Base-by-base conservation (phyloP, 2,888 invertebrate species). In the Eupithecia vulgata region DNA sequence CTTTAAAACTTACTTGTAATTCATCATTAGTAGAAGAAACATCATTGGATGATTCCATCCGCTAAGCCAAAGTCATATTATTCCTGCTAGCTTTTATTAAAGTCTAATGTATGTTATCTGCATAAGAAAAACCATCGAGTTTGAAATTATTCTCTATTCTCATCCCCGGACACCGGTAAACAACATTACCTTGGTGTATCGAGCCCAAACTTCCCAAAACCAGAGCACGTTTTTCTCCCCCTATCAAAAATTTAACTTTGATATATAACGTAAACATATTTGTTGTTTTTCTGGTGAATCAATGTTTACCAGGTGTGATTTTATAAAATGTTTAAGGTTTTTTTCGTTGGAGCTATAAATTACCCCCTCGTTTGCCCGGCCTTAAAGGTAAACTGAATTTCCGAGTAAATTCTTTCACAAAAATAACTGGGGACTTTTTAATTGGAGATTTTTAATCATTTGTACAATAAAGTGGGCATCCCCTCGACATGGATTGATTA, bases 361-460 rank as follows among this genome's bases (percentile, higher is more conserved):
- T 79, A 73, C 69, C 65, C 48, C 65, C 74, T 75, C 77, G 78
- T 79, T 79, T 78, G 76, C 78, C 68, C 70, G 57, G 69, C 78
- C 77, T 80, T 80, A 77, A 70, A 77, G 71, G 73, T 67, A 72
- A 77, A 76, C 73, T 75, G 71, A 76, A 75, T 75, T 75, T 48
- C 37, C 42, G 75, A 62, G 71, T 75, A 68, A 62, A 78, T 72
- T 72, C 71, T 74, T 75, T 66, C 61, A 69, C 65, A 78, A 81
- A 81, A 80, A 82, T 79, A 78, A 79, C 74, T 64, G 35, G 67
- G 76, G 74, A 74, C 67, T 70, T 83, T 83, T 83, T 82, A 83
- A 85, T 84, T 84, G 79, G 78, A 82, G 75, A 76, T 81, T 83
- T 84, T 82, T 79, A 79, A 81, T 83, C 79, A 78, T 82, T 82